Evolutionary conservation across 2,888 invertebrate genomes (phyloP), one percentile per base, ranked within the genome.

Genomic region (Neoitamus cyanurus): DNA sequence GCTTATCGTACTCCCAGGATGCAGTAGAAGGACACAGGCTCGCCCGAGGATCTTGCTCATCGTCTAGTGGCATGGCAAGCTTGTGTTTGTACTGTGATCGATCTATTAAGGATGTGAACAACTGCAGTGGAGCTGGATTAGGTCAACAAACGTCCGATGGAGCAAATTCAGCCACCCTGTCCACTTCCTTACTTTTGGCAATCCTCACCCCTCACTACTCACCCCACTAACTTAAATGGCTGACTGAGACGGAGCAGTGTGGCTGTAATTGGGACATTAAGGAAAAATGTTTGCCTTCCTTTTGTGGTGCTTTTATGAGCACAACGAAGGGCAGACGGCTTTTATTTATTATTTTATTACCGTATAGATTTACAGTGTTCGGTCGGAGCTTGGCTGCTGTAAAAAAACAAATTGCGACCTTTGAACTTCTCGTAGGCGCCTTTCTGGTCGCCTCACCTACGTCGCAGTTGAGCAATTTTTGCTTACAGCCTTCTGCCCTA

Each of bases 271-370:
- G 58, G 20, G 58, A 58, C 58, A 58, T 58, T 58, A 58, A 58
- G 58, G 58, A 58, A 58, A 34, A 58, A 58, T 58, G 58, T 58
- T 58, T 58, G 58, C 58, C 58, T 25, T 58, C 58, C 58, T 58
- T 25, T 58, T 20, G 58, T 48, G 58, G 58, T 58, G 58, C 58
- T 58, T 58, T 58, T 58, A 42, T 42, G 42, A 42, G 42, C 42
- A 42, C 42, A 58, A 58, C 15, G 15, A 20, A 58, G 25, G 25
- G 20, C 20, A 58, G 58, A 58, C 58, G 2, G 58, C 20, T 58
- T 58, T 58, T 58, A 58, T 58, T 58, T 58, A 58, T 58, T 58
- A 58, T 58, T 58, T 58, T 58, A 58, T 58, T 58, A 58, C 20
- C 7, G 58, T 58, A 58, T 58, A 58, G 58, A 58, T 58, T 58